phyloP scores from a whole-genome alignment of 2,113 vertebrate species.

The Gadus chalcogrammus region DNA sequence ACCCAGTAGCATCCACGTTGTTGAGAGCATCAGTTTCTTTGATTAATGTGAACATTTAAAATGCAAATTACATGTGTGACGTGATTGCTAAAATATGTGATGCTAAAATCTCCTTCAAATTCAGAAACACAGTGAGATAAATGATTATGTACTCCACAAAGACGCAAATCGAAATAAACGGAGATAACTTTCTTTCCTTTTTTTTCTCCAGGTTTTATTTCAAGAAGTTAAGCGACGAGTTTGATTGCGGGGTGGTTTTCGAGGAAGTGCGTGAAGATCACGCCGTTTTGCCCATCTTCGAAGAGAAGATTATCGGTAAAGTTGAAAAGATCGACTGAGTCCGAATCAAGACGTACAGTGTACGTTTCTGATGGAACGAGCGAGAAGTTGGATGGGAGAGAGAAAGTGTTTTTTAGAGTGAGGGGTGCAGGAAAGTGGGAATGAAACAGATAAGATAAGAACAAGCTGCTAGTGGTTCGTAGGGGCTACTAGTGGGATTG shows the following conservation, averaged over 20 bases:
- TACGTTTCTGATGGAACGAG: not conserved
- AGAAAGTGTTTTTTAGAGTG: slow-evolving; percentile 57
- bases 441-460: slow-evolving; percentile 61
- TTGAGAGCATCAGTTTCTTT: no score
- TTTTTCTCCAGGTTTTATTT: slow-evolving; percentile 87
- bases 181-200: not conserved
- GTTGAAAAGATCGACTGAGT: slow-evolving; percentile 90
- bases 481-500: no score
- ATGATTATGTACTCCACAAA: no score
- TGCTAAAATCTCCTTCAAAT: no score
- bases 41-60: no score
- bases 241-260: slow-evolving; percentile 94
- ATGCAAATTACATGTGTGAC: no score
- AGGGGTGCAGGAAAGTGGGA: slow-evolving; percentile 61
- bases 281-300: slow-evolving; percentile 83
- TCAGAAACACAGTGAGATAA: no score
- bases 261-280: slow-evolving; percentile 92
- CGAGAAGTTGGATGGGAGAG: slow-evolving; percentile 17
- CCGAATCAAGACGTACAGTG: not conserved
- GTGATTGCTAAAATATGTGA: no score
- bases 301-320: slow-evolving; percentile 93
- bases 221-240: slow-evolving; percentile 95
- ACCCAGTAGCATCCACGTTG: no score
- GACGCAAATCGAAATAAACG: not conserved
- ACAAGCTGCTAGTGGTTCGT: no score